Evolutionary conservation across 2,113 vertebrate species (phyloP).

Genomic region (Eonycteris spelaea): DNA sequence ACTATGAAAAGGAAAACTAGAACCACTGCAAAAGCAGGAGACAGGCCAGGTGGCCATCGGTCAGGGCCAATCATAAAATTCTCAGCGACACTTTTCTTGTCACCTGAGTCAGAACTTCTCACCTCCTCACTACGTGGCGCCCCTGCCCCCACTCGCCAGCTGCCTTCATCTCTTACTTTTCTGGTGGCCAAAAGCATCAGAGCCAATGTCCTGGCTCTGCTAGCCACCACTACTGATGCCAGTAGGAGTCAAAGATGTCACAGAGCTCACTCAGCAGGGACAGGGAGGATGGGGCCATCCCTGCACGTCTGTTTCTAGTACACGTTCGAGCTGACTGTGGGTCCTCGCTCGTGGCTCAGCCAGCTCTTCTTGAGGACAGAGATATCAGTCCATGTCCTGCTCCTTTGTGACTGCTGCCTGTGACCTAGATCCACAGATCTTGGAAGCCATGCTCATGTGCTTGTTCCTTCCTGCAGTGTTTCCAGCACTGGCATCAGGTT

Average conservation of each 20-base stretch:
- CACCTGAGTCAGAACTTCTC: not conserved
- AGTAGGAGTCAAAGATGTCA: not conserved
- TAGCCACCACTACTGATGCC: not conserved
- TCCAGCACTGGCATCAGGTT: not conserved
- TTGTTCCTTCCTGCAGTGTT: too few relatives aligned
- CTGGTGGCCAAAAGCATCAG: too few relatives aligned
- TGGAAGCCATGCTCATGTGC: too few relatives aligned
- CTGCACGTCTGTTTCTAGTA: not conserved
- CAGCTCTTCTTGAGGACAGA: fast-evolving
- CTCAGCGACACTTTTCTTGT: not conserved
- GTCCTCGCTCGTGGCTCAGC: not conserved
- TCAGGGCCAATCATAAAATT: not conserved
- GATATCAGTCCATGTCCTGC: too few relatives aligned
- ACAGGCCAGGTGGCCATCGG: not conserved
- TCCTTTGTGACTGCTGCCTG: too few relatives aligned
- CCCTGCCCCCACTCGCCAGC: too few relatives aligned
- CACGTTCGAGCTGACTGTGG: not conserved
- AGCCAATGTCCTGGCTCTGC: not conserved
- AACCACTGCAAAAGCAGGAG: not conserved
- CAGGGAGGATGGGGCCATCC: too few relatives aligned
- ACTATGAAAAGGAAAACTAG: not conserved
- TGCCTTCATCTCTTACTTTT: not conserved
- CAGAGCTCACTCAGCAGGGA: not conserved
- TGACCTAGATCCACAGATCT: too few relatives aligned
- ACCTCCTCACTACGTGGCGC: not conserved